A percentile compares a stretch with the other conserved stretches of the same genome.
phyloP scores from a whole-genome alignment of 2,797 vertebrate species.

The Prunella strophiata region DNA sequence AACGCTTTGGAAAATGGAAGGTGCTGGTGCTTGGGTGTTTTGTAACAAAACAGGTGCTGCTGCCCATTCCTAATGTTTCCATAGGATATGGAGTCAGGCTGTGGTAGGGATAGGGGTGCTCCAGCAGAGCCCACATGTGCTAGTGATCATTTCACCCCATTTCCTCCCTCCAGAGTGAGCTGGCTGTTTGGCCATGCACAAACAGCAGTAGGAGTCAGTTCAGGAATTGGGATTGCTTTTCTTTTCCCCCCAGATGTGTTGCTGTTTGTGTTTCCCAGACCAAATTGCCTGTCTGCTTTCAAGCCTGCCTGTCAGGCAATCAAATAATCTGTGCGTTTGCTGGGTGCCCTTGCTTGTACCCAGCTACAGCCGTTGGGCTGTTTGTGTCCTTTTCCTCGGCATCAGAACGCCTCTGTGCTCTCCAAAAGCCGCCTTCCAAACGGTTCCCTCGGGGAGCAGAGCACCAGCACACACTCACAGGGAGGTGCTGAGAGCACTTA shows the following conservation, averaged over 20 bases:
- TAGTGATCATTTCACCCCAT: fast-evolving
- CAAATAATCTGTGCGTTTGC: neutral
- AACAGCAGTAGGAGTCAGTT: fast-evolving
- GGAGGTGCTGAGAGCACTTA: slow-evolving; percentile 18
- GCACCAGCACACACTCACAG: neutral
- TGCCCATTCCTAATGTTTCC: neutral
- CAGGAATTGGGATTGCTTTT: neutral
- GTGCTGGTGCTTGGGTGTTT: neutral
- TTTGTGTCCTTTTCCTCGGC: neutral
- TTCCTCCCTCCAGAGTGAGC: neutral
- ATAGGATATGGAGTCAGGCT: fast-evolving
- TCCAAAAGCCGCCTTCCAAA: neutral
- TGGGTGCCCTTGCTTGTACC: neutral
- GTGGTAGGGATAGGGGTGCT: neutral
- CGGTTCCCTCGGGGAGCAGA: neutral
- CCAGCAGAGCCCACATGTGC: neutral
- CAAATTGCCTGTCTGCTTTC: neutral
- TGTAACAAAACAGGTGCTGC: neutral
- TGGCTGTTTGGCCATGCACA: neutral
- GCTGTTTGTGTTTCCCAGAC: neutral
- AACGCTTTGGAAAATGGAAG: neutral
- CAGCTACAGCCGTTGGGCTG: fast-evolving
- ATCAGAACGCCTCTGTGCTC: neutral
- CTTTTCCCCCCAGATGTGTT: fast-evolving
- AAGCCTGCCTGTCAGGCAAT: neutral